Percentiles rank a stretch among this genome's conserved stretches.
phyloP scores from a whole-genome alignment of 2,888 invertebrate genomes.

The Tetranychus truncatus region DNA sequence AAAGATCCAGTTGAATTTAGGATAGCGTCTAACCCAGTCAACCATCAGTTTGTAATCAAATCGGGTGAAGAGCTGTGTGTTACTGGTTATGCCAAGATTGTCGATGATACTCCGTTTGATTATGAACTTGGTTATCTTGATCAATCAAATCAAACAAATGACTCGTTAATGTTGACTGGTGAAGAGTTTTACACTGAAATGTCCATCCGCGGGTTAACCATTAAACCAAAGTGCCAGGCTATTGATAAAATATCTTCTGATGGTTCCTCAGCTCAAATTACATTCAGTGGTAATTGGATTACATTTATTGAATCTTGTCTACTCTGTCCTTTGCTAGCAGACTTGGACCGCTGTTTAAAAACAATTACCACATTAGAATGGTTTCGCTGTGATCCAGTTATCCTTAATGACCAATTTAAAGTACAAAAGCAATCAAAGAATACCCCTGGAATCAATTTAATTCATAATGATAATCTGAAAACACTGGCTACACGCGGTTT shows the following conservation, averaged over 20 bases:
- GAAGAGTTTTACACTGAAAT: constrained; percentile 67
- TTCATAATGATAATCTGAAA: background rate
- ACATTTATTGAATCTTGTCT: constrained; percentile 89
- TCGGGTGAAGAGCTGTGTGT: constrained; percentile 32
- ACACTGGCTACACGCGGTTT: constrained; percentile 6
- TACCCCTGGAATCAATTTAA: background rate
- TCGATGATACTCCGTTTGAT: background rate
- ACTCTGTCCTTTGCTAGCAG: constrained; percentile 41
- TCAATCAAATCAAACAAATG: background rate
- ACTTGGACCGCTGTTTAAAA: constrained; percentile 29
- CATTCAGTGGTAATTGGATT: constrained; percentile 80
- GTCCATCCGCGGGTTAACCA: constrained; percentile 65
- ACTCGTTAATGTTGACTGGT: constrained; percentile 27
- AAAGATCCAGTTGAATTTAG: constrained; percentile 1
- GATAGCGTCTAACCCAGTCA: constrained; percentile 19
- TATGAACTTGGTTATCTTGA: background rate
- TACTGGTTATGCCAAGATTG: constrained; percentile 29
- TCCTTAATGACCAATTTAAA: background rate
- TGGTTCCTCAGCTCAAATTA: constrained; percentile 51
- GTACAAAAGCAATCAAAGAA: background rate
- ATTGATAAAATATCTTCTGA: constrained; percentile 57
- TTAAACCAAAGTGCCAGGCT: constrained; percentile 59
- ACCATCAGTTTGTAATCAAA: constrained; percentile 34
- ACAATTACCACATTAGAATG: constrained; percentile 33
- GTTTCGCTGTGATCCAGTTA: constrained; percentile 17